Evolutionary conservation across 2,113 vertebrate genomes (phyloP).

Genomic region (Scolopax mira): DNA sequence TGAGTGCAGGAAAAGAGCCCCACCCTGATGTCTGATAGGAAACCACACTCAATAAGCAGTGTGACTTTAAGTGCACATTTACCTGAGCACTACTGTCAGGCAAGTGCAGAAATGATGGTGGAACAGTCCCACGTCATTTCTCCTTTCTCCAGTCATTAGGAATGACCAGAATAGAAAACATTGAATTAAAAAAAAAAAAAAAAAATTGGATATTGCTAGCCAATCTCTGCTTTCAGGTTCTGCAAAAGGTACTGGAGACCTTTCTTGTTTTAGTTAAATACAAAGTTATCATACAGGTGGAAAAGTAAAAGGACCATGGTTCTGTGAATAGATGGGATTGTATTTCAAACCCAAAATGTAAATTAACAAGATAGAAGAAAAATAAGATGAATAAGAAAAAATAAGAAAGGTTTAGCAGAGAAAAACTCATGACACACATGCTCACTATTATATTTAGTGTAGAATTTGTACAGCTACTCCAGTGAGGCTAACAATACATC

Average conservation of each 20-base stretch:
- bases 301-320: neutral
- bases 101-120: neutral
- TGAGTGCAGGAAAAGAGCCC: fast-evolving
- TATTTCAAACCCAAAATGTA: neutral
- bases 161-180: neutral
- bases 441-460: neutral
- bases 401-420: neutral
- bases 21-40: neutral
- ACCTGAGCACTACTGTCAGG: neutral
- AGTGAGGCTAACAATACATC: neutral
- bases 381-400: neutral
- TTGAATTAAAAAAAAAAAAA: too few species aligned
- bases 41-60: neutral
- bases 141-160: neutral
- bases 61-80: neutral
- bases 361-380: neutral
- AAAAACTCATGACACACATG: neutral
- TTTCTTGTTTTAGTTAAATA: neutral
- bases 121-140: neutral
- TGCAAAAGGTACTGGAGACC: neutral
- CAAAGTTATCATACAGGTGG: neutral
- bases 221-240: neutral
- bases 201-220: too few species aligned
- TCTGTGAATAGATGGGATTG: neutral
- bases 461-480: neutral